These are phyloP conservation scores for Elephas maximus DNA, from an alignment of 2,113 vertebrate species.

Conservation along the genomic window DNA sequence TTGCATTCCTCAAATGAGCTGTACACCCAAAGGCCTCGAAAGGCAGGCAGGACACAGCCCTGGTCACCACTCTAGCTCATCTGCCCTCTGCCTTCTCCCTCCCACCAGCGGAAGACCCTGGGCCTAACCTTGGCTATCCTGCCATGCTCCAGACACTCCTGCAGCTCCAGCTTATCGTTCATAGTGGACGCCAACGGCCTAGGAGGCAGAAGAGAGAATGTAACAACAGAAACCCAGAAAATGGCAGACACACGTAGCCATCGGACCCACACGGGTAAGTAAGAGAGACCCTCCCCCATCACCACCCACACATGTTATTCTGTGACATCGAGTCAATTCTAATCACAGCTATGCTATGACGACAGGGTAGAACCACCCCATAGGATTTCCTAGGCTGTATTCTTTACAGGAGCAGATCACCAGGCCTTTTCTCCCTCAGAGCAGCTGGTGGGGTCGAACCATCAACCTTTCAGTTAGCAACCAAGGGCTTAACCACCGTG, in stretches of 20 bases:
- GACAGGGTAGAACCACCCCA: neutral
- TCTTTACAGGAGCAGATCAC: neutral
- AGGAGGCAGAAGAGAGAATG: slow-evolving; percentile 52
- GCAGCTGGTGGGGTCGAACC: neutral
- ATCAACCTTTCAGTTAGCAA: neutral
- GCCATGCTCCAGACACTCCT: slow-evolving; percentile 98
- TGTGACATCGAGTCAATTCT: neutral
- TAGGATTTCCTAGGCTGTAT: neutral
- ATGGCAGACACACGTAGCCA: too few species aligned
- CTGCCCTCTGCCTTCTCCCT: neutral
- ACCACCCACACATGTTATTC: neutral
- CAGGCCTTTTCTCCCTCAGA: neutral
- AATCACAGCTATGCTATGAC: neutral
- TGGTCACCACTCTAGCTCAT: fast-evolving
- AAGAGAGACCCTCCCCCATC: neutral
- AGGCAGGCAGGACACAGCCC: neutral
- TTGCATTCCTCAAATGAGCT: neutral
- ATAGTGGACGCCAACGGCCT: slow-evolving; percentile 95
- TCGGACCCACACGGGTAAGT: neutral
- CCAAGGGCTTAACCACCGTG: too few species aligned
- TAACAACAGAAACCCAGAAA: neutral
- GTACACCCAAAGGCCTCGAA: neutral
- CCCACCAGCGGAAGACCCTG: neutral
- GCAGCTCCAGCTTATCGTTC: slow-evolving; percentile 96
- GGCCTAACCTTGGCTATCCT: slow-evolving; percentile 97